Evolutionary conservation across 2,888 invertebrate species (phyloP), one percentile per base, ranked within the genome.

Genomic region (Amphipyra tragopoginis): DNA sequence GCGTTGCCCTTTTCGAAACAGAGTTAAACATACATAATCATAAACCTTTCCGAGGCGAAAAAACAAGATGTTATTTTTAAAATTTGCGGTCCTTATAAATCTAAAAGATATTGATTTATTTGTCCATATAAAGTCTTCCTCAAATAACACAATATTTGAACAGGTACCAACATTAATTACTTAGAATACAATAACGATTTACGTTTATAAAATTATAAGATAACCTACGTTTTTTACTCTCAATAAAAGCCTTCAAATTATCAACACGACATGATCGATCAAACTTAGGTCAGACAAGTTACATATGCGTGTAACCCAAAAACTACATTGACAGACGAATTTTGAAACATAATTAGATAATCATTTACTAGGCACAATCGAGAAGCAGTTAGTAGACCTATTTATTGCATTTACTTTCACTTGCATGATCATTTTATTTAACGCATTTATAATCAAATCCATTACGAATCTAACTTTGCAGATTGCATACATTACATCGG

Each of bases 231-330:
- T 64, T 60, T 71, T 68, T 71, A 55, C n/a, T 39, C 40, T 43
- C 8, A 15, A 49, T 40, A n/a, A 48, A 60, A 43, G 44, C 49
- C 61, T 59, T 66, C 56, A 54, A 40, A 56, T 65, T 63, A 65
- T 62, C 7, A 65, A 63, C 54, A 64, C 43, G 52, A 63, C 39
- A 39, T 59, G 63, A 77, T 78, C 70, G 50, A 77, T 78, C 75
- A 69, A 66, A 60, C 64, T 61, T 67, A 59, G 58, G 62, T 65
- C 65, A 65, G 44, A 57, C 56, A 49, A 33, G 43, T 58, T 50
- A 58, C 36, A 51, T 14, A 40, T 15, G 8, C 0, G 6, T 13
- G 43, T 52, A 57, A 59, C 15, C 58, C 42, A 53, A 60, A 65
- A 13, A 43, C 4, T 49, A 47, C 52, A 53, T 21, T 43, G 47